phyloP scores from a whole-genome alignment of 2,888 invertebrate genomes.

The Ceratothoa steindachneri region DNA sequence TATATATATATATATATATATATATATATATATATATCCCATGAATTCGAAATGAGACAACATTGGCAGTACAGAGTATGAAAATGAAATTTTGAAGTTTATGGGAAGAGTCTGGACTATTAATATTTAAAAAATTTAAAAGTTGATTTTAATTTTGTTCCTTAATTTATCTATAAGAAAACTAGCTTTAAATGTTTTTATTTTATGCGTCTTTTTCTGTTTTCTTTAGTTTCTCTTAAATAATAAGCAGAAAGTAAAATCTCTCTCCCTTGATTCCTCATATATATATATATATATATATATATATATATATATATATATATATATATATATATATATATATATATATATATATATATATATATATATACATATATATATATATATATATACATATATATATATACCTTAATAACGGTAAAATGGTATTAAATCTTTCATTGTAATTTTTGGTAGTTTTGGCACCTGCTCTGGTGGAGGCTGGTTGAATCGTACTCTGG shows the following conservation, averaged over 20 bases:
- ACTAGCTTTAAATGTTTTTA: neutral
- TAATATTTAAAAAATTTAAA: too few relatives aligned
- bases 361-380: constrained; percentile 17
- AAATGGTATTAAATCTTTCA: neutral
- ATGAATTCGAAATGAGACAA: too few relatives aligned
- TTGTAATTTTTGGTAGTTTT: constrained; percentile 2
- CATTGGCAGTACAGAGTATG: too few relatives aligned
- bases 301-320: constrained; percentile 18
- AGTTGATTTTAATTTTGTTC: too few relatives aligned
- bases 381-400: constrained; percentile 14
- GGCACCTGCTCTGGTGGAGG: constrained; percentile 13
- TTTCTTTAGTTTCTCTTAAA: neutral
- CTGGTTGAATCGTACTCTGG: neutral
- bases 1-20: too few relatives aligned
- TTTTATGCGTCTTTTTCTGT: neutral
- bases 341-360: constrained; percentile 27
- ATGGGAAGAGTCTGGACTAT: too few relatives aligned
- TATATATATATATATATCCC: too few relatives aligned
- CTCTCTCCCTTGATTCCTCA: neutral
- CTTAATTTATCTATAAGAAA: too few relatives aligned
- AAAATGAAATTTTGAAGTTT: too few relatives aligned
- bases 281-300: constrained; percentile 15
- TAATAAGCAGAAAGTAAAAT: too few relatives aligned
- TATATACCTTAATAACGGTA: too few relatives aligned
- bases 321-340: constrained; percentile 27